Base-by-base conservation (phyloP, 1,140 invertebrate genomes). In the Bombus pascuorum region DNA sequence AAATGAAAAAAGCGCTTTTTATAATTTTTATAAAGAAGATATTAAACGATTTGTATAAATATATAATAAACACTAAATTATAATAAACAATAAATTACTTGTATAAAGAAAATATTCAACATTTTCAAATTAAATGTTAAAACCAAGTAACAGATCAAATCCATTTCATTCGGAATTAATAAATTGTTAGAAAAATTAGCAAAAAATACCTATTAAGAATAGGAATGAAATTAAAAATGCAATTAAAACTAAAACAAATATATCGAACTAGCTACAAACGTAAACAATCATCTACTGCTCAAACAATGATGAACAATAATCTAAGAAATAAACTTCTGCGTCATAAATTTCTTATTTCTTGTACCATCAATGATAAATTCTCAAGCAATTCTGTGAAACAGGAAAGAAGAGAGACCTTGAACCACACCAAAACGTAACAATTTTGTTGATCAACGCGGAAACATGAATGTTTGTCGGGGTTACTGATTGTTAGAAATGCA, bases 401-500 rank as follows among this genome's bases (percentile, higher is more conserved):
- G 1, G 15, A 73, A 44, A 44, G 68, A 10, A 32, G 42, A n/a
- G 9, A 18, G 28, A 25, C 34, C 18, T 42, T n/a, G 18, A 77
- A 77, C 37, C 9, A 37, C 13, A 62, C 13, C 15, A 22, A n/a
- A 0, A 34, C 37, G 53, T 37, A 28, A 65, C 28, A 25, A 62
- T 65, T 62, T 15, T 5, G 9, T 28, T 6, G 59, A 13, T 10
- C 25, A 39, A 62, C 4, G 25, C 32, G 15, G 32, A 12, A 44
- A 65, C 13, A 18, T 3, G 13, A 25, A 39, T 65, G 34, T 66
- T 83, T 66, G 59, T 25, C 28, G n/a, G 2, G 37, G 2, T 73
- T 42, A 32, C 71, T 59, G 79, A 73, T 81, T 73, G 79, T 44
- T 62, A 9, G 22, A 42, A 73, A 73, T 37, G 32, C 8, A 4